Conservation (phyloP, 2,888 invertebrate species). For the Crepidodera aurea region DNA sequence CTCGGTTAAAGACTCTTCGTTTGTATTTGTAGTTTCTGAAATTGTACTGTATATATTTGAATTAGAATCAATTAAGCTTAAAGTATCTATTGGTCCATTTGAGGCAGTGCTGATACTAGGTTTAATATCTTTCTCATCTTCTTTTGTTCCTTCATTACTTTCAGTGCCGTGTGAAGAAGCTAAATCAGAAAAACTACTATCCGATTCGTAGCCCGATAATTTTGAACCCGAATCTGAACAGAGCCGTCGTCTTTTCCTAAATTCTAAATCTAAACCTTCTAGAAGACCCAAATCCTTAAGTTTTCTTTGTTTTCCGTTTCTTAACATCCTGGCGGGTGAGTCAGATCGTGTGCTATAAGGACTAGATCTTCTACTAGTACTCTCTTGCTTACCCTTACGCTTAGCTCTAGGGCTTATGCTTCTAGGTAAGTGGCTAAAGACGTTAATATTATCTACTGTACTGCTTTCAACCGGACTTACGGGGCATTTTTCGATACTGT, state of each 20-base stretch:
- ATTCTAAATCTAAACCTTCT: conserved; percentile 66
- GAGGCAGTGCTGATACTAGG: conserved; percentile 30
- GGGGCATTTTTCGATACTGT: conserved; percentile 60
- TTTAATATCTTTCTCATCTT: conserved; percentile 32
- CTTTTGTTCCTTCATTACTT: conserved; percentile 44
- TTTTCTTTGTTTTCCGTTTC: conserved; percentile 74
- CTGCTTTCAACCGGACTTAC: conserved; percentile 45
- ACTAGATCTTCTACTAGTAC: conserved; percentile 54
- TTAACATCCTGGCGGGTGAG: conserved; percentile 67
- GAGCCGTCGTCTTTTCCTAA: conserved; percentile 64
- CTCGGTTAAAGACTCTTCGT: conserved; percentile 61
- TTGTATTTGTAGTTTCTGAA: conserved; percentile 17
- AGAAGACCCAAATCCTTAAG: conserved; percentile 66
- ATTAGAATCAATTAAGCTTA: conserved; percentile 52
- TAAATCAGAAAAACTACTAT: conserved; percentile 69
- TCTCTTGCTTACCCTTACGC: conserved; percentile 52
- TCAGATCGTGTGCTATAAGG: conserved; percentile 71
- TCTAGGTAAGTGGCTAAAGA: conserved; percentile 52
- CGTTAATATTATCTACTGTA: conserved; percentile 34
- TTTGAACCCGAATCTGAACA: conserved; percentile 70
- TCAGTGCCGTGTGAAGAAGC: conserved; percentile 55
- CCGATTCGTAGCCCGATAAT: conserved; percentile 70
- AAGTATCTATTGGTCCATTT: conserved; percentile 37
- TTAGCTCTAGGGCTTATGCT: conserved; percentile 56
- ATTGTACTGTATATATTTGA: conserved; percentile 54